Evolutionary conservation across 2,113 vertebrate species (phyloP), one percentile per base, ranked within the genome.

Genomic region (Aix galericulata): DNA sequence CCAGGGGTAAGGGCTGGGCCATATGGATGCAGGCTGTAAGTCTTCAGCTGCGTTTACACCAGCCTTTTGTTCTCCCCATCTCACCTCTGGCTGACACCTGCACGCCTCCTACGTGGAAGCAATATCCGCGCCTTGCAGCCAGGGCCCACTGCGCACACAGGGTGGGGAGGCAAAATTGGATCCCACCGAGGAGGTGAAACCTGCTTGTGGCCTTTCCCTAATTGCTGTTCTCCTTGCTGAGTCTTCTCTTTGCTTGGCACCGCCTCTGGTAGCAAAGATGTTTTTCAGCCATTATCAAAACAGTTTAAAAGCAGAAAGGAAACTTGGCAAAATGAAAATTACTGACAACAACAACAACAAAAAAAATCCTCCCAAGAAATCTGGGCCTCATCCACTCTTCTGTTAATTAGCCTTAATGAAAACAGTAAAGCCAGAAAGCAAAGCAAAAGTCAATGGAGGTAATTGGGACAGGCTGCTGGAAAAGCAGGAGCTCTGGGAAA

Each of bases 1-100:
- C 27, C 1, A 0, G 18, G 0, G 0, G 46, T 0, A 5, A 78
- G 26, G 52, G 52, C 52, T 55, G 12, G 31, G 9, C 31, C 32
- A 15, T 15, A 52, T 0, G 4, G 38, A 76, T 82, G 14, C 82
- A 73, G 55, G n/a, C 8, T 86, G 67, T 44, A 55, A 85, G 36
- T 23, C 5, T 88, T 89, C 88, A 87, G 82, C 42, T 88, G 44
- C 92, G 17, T 91, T 88, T 91, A 86, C 42, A 16, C 44, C 52
- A 77, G 76, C 11, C 67, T 77, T 59, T 17, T 94, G 64, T 50
- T 90, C 46, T 46, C 63, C 52, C n/a, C 2, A 0, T 69, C 64
- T 82, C 60, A 58, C n/a, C n/a, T 73, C 56, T 82, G 2, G 4
- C 82, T 89, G 85, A 82, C 78, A 89, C 46, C 56, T 83, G 78